These are phyloP conservation scores for Mythimna impura DNA, from an alignment of 2,888 invertebrate species.

Conservation along the genomic window DNA sequence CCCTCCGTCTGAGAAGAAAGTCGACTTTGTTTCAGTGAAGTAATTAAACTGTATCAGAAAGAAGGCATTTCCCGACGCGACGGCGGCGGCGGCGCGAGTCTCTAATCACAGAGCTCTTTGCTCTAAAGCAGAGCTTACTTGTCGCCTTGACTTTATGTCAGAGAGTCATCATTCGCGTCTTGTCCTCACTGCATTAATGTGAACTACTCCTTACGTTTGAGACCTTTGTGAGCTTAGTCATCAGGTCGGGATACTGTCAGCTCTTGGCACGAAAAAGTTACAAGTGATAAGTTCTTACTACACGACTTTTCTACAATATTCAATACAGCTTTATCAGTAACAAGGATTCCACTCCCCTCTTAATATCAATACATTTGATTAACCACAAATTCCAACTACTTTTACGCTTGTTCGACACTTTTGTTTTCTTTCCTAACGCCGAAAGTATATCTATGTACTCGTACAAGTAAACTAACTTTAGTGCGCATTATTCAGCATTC, in stretches of 20 bases:
- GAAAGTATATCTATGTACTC: neutral
- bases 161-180: conserved; percentile 1
- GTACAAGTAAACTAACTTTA: neutral
- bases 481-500: neutral
- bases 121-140: neutral
- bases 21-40: neutral
- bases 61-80: neutral
- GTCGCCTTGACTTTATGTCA: neutral
- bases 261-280: neutral
- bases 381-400: neutral
- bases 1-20: neutral
- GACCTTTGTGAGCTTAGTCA: neutral
- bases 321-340: neutral
- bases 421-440: conserved; percentile 1
- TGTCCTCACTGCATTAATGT: neutral
- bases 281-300: neutral
- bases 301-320: neutral
- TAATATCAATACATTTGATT: neutral
- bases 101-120: neutral
- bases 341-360: neutral
- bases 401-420: neutral
- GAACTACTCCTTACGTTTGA: neutral
- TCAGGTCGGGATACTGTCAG: neutral
- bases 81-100: neutral
- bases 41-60: conserved; percentile 4